A percentile compares a stretch with the other conserved stretches of the same genome.
These are phyloP conservation scores for Eupithecia abbreviata DNA, from an alignment of 2,888 invertebrate species.

Conservation along the genomic window DNA sequence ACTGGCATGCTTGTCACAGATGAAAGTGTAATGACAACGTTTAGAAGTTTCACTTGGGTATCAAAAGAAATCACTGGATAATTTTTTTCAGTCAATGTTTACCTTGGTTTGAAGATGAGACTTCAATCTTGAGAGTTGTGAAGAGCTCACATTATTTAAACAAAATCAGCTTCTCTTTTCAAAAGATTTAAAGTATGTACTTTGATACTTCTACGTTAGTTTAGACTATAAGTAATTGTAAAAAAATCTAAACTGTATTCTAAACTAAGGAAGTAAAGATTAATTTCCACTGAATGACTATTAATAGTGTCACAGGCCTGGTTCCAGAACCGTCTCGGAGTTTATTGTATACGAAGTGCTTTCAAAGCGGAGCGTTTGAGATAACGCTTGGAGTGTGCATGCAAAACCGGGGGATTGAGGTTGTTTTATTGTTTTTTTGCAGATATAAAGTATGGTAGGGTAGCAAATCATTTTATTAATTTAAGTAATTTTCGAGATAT, in stretches of 20 bases:
- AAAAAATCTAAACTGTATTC: not conserved
- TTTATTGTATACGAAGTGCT: slow-evolving; percentile 64
- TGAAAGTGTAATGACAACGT: not conserved
- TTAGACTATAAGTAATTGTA: not conserved
- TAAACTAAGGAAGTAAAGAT: not conserved
- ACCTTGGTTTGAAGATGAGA: not conserved
- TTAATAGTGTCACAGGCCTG: slow-evolving; percentile 22
- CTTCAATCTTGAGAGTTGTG: not conserved
- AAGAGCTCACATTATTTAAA: not conserved
- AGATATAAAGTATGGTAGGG: slow-evolving; percentile 25
- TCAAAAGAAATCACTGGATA: not conserved
- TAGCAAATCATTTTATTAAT: slow-evolving; percentile 14
- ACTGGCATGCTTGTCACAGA: slow-evolving; percentile 50
- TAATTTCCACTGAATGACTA: slow-evolving; percentile 5
- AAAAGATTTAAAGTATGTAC: not conserved
- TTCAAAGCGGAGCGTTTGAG: slow-evolving; percentile 60
- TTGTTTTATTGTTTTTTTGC: slow-evolving; percentile 33
- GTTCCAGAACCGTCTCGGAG: slow-evolving; percentile 40
- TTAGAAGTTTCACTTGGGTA: slow-evolving; percentile 12
- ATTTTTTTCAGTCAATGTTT: not conserved
- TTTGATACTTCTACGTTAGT: not conserved
- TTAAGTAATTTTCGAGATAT: not conserved
- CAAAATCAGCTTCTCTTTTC: not conserved
- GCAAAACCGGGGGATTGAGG: slow-evolving; percentile 47
- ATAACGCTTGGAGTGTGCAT: slow-evolving; percentile 57